Evolutionary conservation across 2,888 invertebrate genomes (phyloP), one percentile per base, ranked within the genome.

Genomic region (Ormia ochracea): DNA sequence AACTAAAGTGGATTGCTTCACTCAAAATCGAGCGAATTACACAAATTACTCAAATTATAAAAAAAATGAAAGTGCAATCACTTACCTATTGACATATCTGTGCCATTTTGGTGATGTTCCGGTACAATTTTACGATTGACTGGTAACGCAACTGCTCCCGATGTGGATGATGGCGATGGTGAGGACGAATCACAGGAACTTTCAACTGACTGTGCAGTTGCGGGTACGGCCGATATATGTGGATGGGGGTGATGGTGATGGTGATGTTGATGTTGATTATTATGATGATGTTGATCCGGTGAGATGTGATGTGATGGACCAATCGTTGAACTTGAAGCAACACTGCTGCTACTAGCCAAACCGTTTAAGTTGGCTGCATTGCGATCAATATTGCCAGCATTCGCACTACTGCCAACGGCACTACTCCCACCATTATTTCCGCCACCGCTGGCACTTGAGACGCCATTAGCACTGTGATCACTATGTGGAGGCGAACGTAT

Each of bases 161-260:
- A 84, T 28, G 84, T 85, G 23, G 86, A 87, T 54, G 87, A 89
- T 69, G 92, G 92, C 69, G 92, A 92, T 33, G 92, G 93, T 50
- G 93, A 92, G 56, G 92, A 93, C 48, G 93, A 92, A 85, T 92
- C 92, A 85, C 91, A 92, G 84, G 90, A 91, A 78, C 89, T 90
- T 82, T 90, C 91, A 26, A 88, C 82, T 21, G 89, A 89, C 61
- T 89, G 87, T 83, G 87, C 87, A 87, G 91, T 76, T 89, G 91
- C 85, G 83, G 86, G 84, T 83, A 89, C 84, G 75, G 85, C 85
- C 69, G 85, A 84, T 89, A 88, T 84, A 87, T 87, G 91, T 88
- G 90, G 88, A 66, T 85, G 80, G 41, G 72, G 74, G 26, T 77
- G 78, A 54, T 79, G 79, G 38, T 80, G 80, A 45, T 80, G 79